These are phyloP conservation scores for Mormyrus iriodes DNA, from an alignment of 2,113 vertebrate genomes.

Conservation along the genomic window DNA sequence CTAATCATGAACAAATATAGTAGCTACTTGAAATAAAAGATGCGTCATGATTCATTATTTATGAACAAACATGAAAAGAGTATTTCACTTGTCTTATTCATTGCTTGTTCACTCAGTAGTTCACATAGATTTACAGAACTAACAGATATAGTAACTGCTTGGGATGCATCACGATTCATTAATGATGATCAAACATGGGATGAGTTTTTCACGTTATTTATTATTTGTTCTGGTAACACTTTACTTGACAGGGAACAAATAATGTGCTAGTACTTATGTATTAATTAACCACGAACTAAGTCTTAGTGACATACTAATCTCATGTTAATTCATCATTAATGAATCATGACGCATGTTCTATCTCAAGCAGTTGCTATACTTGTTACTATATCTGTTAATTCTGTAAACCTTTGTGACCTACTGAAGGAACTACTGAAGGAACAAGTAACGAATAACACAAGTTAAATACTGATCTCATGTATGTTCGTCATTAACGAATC, in stretches of 20 bases:
- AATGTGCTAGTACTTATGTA: background rate
- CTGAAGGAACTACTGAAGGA: background rate
- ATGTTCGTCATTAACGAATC: too few species aligned
- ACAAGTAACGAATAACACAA: background rate
- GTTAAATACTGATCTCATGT: background rate
- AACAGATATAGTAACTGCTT: background rate
- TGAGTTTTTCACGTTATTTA: background rate
- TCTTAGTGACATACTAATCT: background rate
- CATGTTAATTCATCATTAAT: background rate
- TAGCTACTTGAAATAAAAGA: too few species aligned
- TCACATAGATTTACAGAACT: background rate
- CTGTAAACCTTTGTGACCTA: too few species aligned
- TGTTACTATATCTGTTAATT: too few species aligned
- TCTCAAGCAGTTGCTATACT: too few species aligned
- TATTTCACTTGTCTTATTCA: background rate
- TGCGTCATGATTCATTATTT: background rate
- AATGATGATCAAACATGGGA: background rate
- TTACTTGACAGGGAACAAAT: background rate
- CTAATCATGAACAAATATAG: too few species aligned
- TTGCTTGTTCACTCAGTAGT: background rate
- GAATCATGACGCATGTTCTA: background rate
- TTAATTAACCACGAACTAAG: background rate
- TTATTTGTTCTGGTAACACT: background rate
- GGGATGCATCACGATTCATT: background rate
- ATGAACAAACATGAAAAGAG: background rate